These are phyloP conservation scores for Cyrtodaria siliqua DNA, from an alignment of 2,888 invertebrate species.

Conservation along the genomic window DNA sequence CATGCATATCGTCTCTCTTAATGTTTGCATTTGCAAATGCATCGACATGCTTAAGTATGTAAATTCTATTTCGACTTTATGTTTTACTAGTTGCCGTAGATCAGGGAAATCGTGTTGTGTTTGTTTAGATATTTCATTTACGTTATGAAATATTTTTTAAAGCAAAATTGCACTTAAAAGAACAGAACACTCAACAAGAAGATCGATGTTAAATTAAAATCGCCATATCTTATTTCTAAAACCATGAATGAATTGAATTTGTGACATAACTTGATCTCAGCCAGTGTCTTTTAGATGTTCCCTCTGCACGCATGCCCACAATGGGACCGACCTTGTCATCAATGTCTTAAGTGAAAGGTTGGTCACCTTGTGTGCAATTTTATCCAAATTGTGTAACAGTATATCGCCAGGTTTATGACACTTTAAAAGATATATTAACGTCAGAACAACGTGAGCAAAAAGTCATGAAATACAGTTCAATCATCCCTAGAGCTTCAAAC, in stretches of 20 bases:
- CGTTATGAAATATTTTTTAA: too few relatives aligned
- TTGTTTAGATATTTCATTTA: too few relatives aligned
- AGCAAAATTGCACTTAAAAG: too few relatives aligned
- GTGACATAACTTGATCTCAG: conserved; percentile 37
- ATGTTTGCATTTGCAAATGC: too few relatives aligned
- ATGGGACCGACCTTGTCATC: conserved; percentile 38
- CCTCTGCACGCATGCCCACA: conserved; percentile 42
- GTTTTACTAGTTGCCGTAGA: too few relatives aligned
- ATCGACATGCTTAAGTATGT: too few relatives aligned
- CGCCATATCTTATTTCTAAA: conserved; percentile 4
- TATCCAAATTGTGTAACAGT: conserved; percentile 39
- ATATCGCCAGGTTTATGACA: conserved; percentile 36
- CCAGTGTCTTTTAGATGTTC: conserved; percentile 23
- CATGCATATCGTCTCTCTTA: too few relatives aligned
- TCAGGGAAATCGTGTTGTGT: too few relatives aligned
- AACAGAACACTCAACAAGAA: too few relatives aligned
- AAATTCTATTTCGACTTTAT: too few relatives aligned
- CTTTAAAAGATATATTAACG: conserved; percentile 27
- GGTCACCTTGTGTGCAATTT: conserved; percentile 41
- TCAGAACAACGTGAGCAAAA: conserved; percentile 17
- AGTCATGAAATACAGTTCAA: conserved; percentile 8
- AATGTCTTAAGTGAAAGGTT: conserved; percentile 45
- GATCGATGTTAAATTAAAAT: too few relatives aligned
- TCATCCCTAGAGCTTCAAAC: conserved; percentile 13
- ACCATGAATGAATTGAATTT: conserved; percentile 29